Conservation (phyloP, 1,140 invertebrate species). For the Drosophila orosa region DNA sequence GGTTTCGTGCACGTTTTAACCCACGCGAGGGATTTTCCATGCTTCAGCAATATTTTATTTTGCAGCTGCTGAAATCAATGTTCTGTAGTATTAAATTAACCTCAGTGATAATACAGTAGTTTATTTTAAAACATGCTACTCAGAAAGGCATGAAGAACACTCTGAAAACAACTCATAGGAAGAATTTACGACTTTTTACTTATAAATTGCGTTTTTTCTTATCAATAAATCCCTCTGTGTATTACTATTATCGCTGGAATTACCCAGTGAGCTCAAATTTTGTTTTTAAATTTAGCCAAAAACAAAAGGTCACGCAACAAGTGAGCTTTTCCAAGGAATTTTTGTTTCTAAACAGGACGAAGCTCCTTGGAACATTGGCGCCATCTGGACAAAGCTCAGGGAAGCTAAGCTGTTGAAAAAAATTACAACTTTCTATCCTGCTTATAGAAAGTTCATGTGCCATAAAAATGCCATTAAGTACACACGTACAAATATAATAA, state of each 20-base stretch:
- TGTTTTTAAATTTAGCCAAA: not conserved
- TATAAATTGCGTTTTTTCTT: not conserved
- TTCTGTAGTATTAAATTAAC: not conserved
- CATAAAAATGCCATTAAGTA: constrained; percentile 40
- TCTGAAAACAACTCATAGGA: not conserved
- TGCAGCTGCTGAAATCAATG: not conserved
- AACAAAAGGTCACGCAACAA: constrained; percentile 49
- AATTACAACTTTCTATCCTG: constrained; percentile 28
- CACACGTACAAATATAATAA: constrained; percentile 28
- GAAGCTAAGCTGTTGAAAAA: constrained; percentile 8
- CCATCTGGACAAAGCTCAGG: constrained; percentile 54
- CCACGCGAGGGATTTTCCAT: constrained; percentile 33
- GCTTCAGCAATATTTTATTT: not conserved
- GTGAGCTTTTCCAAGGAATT: constrained; percentile 47
- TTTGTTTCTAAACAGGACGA: constrained; percentile 38
- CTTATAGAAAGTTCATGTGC: constrained; percentile 45
- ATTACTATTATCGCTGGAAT: not conserved
- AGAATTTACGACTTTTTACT: not conserved
- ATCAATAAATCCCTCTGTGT: constrained; percentile 3
- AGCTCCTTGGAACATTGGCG: constrained; percentile 41
- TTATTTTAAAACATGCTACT: not conserved
- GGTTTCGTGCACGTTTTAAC: constrained; percentile 48
- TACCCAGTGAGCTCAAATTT: not conserved
- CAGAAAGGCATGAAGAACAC: not conserved
- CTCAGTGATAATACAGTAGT: not conserved